Evolutionary conservation across 1,140 invertebrate species (phyloP).

Genomic region (Drosophila miranda): DNA sequence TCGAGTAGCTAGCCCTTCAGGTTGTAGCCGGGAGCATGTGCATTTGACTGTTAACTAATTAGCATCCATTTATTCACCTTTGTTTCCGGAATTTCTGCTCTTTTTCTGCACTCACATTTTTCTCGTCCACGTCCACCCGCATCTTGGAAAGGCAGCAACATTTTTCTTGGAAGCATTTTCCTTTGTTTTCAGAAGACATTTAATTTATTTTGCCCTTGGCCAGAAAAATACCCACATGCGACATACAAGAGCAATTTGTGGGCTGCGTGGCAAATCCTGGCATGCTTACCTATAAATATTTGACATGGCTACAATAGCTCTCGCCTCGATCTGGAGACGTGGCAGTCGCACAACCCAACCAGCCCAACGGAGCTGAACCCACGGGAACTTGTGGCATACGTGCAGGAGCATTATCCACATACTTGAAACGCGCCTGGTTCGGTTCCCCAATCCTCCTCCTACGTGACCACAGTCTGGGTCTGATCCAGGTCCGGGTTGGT

Average conservation of each 20-base stretch:
- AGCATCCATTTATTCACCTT: slow-evolving; percentile 59
- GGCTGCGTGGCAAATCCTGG: slow-evolving; percentile 61
- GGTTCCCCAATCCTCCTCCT: slow-evolving; percentile 19
- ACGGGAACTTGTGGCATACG: slow-evolving; percentile 44
- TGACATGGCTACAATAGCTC: slow-evolving; percentile 70
- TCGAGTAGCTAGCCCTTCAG: too few species aligned
- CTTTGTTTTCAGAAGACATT: slow-evolving; percentile 68
- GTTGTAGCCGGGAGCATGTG: slow-evolving; percentile 45
- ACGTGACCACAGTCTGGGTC: slow-evolving; percentile 49
- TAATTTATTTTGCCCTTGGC: slow-evolving; percentile 64
- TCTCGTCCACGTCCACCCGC: slow-evolving; percentile 5
- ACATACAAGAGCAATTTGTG: slow-evolving; percentile 58
- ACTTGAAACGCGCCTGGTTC: background rate
- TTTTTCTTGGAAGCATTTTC: slow-evolving; percentile 62
- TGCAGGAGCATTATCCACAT: slow-evolving; percentile 46
- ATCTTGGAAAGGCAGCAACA: slow-evolving; percentile 17
- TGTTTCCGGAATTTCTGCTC: slow-evolving; percentile 32
- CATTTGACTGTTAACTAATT: slow-evolving; percentile 70
- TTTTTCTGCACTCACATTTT: slow-evolving; percentile 1
- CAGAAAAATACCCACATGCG: slow-evolving; percentile 16
- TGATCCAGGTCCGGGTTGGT: background rate
- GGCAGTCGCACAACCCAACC: slow-evolving; percentile 31
- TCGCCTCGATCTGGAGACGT: slow-evolving; percentile 27
- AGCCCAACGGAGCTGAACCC: background rate
- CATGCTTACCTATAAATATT: slow-evolving; percentile 77